Evolutionary conservation across 1,140 invertebrate genomes (phyloP), one percentile per base, ranked within the genome.

Genomic region (Drosophila ohnishii): DNA sequence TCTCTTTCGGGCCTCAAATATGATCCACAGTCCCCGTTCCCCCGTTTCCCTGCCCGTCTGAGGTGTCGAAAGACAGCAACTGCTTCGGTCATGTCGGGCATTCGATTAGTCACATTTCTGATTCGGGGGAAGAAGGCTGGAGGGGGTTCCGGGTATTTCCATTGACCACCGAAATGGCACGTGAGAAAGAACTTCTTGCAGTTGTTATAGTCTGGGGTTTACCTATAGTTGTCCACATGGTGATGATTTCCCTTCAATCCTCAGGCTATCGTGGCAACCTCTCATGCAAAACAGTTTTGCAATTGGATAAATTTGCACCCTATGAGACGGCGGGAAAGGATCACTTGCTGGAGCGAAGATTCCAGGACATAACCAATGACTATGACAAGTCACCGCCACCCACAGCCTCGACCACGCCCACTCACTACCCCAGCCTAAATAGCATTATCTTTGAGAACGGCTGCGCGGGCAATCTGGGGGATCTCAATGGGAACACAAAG

Each of bases 211-310:
- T 60, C n/a, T 39, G 45, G 50, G 44, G 61, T 58, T 42, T 51
- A 58, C 47, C 59, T 10, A 58, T 57, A 47, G 30, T 25, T 44
- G 3, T 51, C 16, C 22, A 13, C 10, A 13, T 30, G 25, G 14
- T 48, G n/a, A n/a, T n/a, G 11, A 10, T 10, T n/a, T 10, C 14
- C 8, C 25, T 10, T 0, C 6, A 3, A 10, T 44, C 13, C 16
- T 3, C 42, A 91, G 90, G 89, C n/a, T 91, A 91, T 79, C 90
- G 90, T 11, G 86, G 88, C 28, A 91, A 91, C 56, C 87, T 91
- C 32, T 91, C 90, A 0, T 91, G 90, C 51, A 91, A 91, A 75
- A 91, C 90, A 1, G 86, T 91, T 2, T 47, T 91, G 30, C 90
- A 91, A 34, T 69, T 91, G 39, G 90, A 91, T 39, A 91, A 91